These are phyloP conservation scores for Cairina moschata DNA, from an alignment of 2,113 vertebrate species.

Conservation along the genomic window DNA sequence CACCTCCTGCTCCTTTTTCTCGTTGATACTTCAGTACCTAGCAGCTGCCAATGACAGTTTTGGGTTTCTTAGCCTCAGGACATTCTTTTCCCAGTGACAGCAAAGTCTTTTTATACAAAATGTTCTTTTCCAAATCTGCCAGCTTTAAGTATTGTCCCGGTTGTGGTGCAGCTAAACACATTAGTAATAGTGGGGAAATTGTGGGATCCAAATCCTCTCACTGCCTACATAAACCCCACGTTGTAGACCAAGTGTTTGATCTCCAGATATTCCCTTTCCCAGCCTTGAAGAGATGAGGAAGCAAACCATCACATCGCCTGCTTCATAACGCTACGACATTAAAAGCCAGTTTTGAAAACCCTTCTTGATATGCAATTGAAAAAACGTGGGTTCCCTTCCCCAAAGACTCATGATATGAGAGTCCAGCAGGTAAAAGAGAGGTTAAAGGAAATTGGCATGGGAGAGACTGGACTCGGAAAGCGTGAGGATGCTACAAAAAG, in stretches of 20 bases:
- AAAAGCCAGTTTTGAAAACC: not conserved
- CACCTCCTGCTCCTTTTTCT: conserved; percentile 1
- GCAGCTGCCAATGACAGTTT: not conserved
- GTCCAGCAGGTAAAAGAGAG: not conserved
- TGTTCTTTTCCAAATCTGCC: not conserved
- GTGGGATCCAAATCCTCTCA: not conserved
- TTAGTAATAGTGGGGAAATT: not conserved
- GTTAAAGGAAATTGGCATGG: not conserved
- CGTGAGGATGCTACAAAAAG: not conserved
- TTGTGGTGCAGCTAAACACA: conserved; percentile 10
- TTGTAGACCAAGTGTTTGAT: not conserved
- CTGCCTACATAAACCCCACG: not conserved
- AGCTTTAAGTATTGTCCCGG: not conserved
- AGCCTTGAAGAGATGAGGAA: not conserved
- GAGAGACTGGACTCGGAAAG: not conserved
- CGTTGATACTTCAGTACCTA: not conserved
- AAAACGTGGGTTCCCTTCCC: not conserved
- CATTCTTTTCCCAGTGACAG: not conserved
- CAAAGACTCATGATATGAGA: not conserved
- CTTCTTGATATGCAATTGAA: not conserved
- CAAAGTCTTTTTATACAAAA: not conserved
- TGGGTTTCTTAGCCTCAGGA: not conserved
- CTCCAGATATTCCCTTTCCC: not conserved
- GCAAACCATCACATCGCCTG: not conserved
- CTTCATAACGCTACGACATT: not conserved